Evolutionary conservation across 2,113 vertebrate genomes (phyloP).

Genomic region (Mirounga angustirostris): DNA sequence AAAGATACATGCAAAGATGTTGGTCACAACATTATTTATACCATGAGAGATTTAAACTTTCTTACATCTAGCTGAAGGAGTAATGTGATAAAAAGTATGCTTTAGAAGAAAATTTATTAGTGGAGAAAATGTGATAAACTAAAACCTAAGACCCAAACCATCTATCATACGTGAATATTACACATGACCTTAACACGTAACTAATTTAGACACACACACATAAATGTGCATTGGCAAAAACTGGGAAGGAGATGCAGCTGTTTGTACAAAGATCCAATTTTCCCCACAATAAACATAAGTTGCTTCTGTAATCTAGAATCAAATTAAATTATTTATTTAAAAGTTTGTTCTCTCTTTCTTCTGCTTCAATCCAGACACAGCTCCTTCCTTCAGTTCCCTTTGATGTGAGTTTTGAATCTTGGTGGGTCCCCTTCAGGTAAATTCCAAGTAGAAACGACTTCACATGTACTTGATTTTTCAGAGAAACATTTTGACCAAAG

Average conservation of each 20-base stretch:
- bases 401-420: not conserved
- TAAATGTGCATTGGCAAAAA: not conserved
- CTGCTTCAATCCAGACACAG: not conserved
- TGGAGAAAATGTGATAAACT: not conserved
- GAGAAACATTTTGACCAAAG: not conserved
- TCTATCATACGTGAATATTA: not conserved
- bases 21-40: not conserved
- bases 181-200: not conserved
- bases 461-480: not conserved
- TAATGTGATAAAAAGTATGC: not conserved
- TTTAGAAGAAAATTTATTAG: conserved; percentile 18
- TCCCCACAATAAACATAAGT: not conserved
- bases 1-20: not conserved
- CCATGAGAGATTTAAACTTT: not conserved
- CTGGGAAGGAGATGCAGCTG: not conserved
- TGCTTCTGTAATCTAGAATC: conserved; percentile 1
- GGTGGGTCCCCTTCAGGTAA: not conserved
- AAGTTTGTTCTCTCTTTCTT: not conserved
- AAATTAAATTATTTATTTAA: conserved; percentile 1
- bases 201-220: not conserved
- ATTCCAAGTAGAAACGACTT: conserved; percentile 5
- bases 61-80: not conserved
- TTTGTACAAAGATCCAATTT: not conserved
- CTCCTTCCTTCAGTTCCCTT: not conserved
- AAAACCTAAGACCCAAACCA: not conserved